These are phyloP conservation scores for Heliornis fulica DNA, from an alignment of 2,113 vertebrate species.

Conservation along the genomic window DNA sequence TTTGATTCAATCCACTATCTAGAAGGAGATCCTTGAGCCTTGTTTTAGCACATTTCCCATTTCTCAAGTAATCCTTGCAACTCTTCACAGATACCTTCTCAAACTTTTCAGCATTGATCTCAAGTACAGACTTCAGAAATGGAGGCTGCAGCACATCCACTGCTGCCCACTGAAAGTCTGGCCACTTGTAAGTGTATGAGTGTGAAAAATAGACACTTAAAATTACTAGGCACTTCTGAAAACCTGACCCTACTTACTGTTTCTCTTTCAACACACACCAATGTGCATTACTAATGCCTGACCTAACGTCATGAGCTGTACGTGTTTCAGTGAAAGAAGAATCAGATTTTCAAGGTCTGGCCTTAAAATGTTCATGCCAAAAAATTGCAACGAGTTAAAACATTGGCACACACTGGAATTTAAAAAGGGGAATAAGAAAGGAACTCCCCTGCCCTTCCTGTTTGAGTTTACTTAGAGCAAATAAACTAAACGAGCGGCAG, in stretches of 20 bases:
- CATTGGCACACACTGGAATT: background rate
- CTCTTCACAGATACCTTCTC: background rate
- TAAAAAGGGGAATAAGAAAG: background rate
- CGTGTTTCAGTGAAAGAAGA: background rate
- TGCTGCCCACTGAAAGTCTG: background rate
- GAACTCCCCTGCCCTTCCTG: background rate
- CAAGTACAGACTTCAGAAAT: background rate
- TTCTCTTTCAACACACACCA: background rate
- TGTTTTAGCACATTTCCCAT: background rate
- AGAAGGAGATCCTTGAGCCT: background rate
- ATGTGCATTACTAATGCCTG: background rate
- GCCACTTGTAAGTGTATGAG: background rate
- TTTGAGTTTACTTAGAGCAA: constrained; percentile 36
- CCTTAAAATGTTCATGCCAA: background rate
- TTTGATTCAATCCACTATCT: background rate
- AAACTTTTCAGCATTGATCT: background rate
- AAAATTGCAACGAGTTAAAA: background rate
- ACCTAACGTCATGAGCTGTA: background rate
- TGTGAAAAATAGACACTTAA: background rate
- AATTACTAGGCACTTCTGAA: background rate
- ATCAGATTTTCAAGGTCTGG: background rate
- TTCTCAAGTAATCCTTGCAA: background rate
- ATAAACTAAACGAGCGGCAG: constrained; percentile 40
- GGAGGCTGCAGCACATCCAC: background rate
- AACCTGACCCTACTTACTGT: background rate